A percentile compares a stretch with the other conserved stretches of the same genome.
Evolutionary conservation across 2,113 vertebrate species (phyloP).

Genomic region (Pluvialis apricaria): DNA sequence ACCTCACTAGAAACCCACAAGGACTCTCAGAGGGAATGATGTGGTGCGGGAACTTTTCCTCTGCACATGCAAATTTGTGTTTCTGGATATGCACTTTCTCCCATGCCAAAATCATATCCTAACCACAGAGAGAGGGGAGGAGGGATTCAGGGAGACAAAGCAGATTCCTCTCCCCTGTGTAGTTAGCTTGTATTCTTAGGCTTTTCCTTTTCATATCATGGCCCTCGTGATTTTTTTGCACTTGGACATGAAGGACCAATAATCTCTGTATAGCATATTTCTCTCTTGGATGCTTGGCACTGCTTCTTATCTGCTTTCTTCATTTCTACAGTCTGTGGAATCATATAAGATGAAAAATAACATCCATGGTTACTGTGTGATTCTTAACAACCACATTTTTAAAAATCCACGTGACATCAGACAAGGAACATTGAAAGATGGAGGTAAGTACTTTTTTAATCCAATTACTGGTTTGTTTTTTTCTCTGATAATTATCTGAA

Average conservation of each 20-base stretch:
- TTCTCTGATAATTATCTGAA: not conserved
- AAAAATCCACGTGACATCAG: not conserved
- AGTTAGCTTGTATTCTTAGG: not conserved
- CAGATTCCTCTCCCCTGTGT: not conserved
- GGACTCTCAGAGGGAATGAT: not conserved
- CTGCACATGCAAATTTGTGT: not conserved
- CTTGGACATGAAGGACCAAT: not conserved
- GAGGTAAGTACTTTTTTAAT: slow-evolving; percentile 17
- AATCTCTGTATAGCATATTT: not conserved
- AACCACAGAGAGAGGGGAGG: not conserved
- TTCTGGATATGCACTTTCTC: not conserved
- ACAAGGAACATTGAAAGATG: slow-evolving; percentile 33
- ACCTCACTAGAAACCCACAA: not conserved
- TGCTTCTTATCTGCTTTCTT: not conserved
- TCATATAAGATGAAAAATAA: slow-evolving; percentile 54
- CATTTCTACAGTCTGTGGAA: not conserved
- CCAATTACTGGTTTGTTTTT: not conserved
- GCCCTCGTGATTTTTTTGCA: not conserved
- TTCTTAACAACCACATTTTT: slow-evolving; percentile 60
- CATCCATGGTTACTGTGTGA: slow-evolving; percentile 61
- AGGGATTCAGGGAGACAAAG: not conserved
- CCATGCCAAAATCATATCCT: not conserved
- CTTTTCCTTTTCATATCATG: not conserved
- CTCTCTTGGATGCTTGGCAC: not conserved
- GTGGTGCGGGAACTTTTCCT: not conserved